Percentiles rank a stretch among this genome's conserved stretches.
Conservation (phyloP, 2,113 vertebrate genomes). For the Orcinus orca region DNA sequence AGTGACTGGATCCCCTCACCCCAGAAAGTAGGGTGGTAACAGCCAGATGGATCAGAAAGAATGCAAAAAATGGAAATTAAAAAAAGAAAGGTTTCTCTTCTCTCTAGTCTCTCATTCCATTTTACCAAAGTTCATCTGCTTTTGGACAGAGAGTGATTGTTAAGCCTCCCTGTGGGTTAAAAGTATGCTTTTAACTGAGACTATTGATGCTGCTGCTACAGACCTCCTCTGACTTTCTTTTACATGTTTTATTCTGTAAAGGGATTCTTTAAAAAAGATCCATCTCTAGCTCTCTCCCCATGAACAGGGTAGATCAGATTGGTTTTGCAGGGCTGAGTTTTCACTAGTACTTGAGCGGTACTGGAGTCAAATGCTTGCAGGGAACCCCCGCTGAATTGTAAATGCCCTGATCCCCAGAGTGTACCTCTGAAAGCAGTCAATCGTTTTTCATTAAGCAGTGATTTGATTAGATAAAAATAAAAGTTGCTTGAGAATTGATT, state of each 20-base stretch:
- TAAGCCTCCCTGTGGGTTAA: slow-evolving; percentile 35
- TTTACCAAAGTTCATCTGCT: slow-evolving; percentile 47
- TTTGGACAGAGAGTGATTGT: slow-evolving; percentile 12
- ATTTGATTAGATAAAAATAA: slow-evolving; percentile 90
- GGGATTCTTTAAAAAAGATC: not conserved
- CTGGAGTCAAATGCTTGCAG: slow-evolving; percentile 33
- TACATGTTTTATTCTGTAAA: slow-evolving; percentile 17
- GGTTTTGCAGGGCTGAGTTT: slow-evolving; percentile 15
- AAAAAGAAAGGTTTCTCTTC: not conserved
- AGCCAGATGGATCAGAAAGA: slow-evolving; percentile 1
- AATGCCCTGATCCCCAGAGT: slow-evolving; percentile 53
- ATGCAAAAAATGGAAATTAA: not conserved
- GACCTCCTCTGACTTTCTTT: not conserved
- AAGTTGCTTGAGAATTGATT: slow-evolving; percentile 86
- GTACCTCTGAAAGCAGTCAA: slow-evolving; percentile 77
- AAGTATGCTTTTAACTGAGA: slow-evolving; percentile 49
- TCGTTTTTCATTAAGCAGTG: slow-evolving; percentile 82
- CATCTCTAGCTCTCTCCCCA: not conserved
- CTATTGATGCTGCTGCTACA: slow-evolving; percentile 17
- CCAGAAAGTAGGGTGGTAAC: not conserved
- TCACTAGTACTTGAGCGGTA: slow-evolving; percentile 35
- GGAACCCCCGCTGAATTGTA: not conserved
- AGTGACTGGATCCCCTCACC: not conserved
- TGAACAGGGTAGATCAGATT: not conserved
- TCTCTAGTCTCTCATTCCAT: not conserved